Evolutionary conservation across 2,113 vertebrate genomes (phyloP), one percentile per base, ranked within the genome.

Genomic region (Phoenicopterus ruber): DNA sequence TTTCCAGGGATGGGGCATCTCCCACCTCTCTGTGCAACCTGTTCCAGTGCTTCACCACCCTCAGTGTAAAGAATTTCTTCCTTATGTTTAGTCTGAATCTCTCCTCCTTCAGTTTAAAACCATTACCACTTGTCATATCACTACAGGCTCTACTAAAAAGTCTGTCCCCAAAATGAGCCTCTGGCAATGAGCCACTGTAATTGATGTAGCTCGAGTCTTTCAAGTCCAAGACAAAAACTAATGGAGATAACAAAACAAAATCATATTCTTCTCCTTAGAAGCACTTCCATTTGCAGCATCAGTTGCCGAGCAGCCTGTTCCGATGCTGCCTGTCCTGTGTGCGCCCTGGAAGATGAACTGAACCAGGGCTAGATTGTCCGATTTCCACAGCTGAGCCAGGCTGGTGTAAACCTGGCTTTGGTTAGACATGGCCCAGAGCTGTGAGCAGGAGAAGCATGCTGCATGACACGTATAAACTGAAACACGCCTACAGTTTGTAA

Each of bases 271-370:
- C 28, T 34, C 8, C n/a, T 42, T 34, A 40, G 16, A 40, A 71
- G 18, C n/a, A 22, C 34, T 82, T 32, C 42, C 28, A 19, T 38
- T 20, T 38, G n/a, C 55, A 70, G 36, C n/a, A n/a, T 17, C 44
- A 4, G 36, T 50, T 50, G 22, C 65, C 6, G 3, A 69, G 11
- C 65, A 38, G 28, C 28, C 54, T 22, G 55, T 42, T 28, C 24
- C 2, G 3, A 28, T 5, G 8, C 0, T 34, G 12, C 46, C 22
- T 57, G 54, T 29, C 13, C 81, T 8, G 19, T 1, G 8, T 18
- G 19, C 49, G 26, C 61, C 73, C 47, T 42, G 80, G 18, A 7
- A 11, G 36, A 20, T 2, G 52, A 62, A 3, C 67, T 26, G 40
- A 36, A 20, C 31, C 58, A 11, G 49, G n/a, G 42, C 63, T 29